Base-by-base conservation (phyloP, 2,797 vertebrate species). In the Pelochelys cantorii region DNA sequence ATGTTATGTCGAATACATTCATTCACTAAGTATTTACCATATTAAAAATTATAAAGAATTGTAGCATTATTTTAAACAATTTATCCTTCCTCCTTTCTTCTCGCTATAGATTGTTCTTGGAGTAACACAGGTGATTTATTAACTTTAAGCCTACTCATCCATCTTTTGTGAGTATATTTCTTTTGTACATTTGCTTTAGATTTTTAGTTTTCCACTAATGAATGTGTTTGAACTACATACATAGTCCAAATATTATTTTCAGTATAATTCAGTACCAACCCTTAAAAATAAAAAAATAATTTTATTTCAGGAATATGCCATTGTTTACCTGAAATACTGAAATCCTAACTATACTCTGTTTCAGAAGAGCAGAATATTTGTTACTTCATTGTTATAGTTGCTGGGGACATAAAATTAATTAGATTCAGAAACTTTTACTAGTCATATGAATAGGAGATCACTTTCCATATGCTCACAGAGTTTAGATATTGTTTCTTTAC, bases 321-420 rank as follows among this genome's bases (percentile, higher is more conserved):
- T 9, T 0, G 0, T 78, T 93, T 87, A 52, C 22, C 65, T 88
- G 74, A 68, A 56, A 82, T n/a, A 23, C 4, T 75, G 59, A 52
- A 0, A 5, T 18, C 83, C 22, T 25, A 80, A 84, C 22, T 0
- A 3, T n/a, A 20, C 82, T 93, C 89, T 89, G 77, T 57, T 85
- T 18, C 83, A 48, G 57, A 48, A 77, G 8, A 57, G 82, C 31
- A 10, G 23, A 71, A 55, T 23, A 57, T 48, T 53, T 62, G 27
- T 62, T 0, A 0, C 29, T 11, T 86, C 82, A 68, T 57, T 84
- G 75, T 34, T 74, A 11, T 65, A 31, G 0, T 0, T 0, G 1
- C 18, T 37, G 2, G 62, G 23, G 55, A 37, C 71, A 14, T 81
- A 60, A 6, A 4, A 37, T 37, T 37, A 31, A 27, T 23, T 77